Percentiles rank a stretch among this genome's conserved stretches.
Evolutionary conservation across 92 coral and sea anemone species (phyloP).

Genomic region (Epizoanthus rinbou): DNA sequence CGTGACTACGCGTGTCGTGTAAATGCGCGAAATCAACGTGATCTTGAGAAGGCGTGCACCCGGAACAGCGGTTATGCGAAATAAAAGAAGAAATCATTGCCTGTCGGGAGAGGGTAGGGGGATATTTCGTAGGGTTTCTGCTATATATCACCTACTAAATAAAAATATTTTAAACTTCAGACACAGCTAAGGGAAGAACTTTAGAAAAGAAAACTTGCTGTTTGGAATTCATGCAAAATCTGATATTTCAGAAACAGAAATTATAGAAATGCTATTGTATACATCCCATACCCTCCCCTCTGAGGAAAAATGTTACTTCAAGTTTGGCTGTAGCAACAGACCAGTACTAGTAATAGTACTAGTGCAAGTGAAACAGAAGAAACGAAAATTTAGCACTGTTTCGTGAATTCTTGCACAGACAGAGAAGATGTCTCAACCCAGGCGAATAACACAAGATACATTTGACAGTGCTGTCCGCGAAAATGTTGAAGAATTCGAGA

Average conservation of each 20-base stretch:
- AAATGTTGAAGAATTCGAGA: constrained; percentile 86
- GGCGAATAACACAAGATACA: constrained; percentile 77
- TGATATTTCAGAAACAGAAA: too few species aligned
- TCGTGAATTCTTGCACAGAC: neutral
- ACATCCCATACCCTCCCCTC: too few species aligned
- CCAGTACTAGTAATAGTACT: too few species aligned
- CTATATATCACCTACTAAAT: neutral
- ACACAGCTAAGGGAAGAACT: too few species aligned
- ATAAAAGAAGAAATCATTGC: neutral
- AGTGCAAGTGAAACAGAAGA: neutral
- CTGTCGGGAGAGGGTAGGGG: neutral
- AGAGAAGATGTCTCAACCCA: constrained; percentile 66
- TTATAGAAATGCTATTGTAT: too few species aligned
- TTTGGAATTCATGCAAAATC: too few species aligned
- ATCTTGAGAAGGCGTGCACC: neutral
- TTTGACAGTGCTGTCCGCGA: constrained; percentile 84
- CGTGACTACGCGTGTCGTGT: neutral
- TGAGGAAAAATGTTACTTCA: too few species aligned
- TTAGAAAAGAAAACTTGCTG: too few species aligned
- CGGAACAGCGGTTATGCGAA: constrained; percentile 21
- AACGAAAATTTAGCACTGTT: neutral
- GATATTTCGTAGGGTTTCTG: neutral
- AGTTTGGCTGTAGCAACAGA: too few species aligned
- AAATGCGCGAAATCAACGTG: too few species aligned
- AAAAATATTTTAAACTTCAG: too few species aligned